Conservation (phyloP, 2,797 vertebrate species). For the Sebastes nivosus region DNA sequence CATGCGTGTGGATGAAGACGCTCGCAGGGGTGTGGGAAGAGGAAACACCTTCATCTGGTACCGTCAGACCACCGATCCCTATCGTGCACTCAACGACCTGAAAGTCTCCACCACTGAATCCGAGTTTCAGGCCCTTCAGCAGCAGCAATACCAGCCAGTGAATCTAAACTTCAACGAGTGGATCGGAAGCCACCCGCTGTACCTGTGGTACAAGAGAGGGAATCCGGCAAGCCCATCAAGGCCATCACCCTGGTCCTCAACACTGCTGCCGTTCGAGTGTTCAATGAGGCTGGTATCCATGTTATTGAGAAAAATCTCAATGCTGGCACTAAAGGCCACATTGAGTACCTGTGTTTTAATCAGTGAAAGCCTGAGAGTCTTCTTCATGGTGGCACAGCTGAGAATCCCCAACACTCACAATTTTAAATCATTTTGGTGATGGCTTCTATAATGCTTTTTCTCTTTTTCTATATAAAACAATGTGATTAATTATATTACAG, state of each 20-base stretch:
- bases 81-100: too few species aligned
- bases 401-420: background rate
- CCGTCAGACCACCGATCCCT: too few species aligned
- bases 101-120: too few species aligned
- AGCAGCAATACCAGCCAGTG: too few species aligned
- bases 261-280: background rate
- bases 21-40: rapidly evolving
- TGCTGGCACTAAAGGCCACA: background rate
- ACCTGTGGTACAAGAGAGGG: conserved; percentile 1
- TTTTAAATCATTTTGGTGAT: background rate
- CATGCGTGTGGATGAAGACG: too few species aligned
- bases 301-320: background rate
- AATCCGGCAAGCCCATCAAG: rapidly evolving
- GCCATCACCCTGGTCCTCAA: background rate
- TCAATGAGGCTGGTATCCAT: background rate
- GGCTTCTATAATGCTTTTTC: background rate
- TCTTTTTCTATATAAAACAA: background rate
- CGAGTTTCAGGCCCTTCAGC: too few species aligned
- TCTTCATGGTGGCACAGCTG: background rate
- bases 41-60: too few species aligned
- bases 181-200: rapidly evolving
- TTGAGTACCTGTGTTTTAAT: background rate
- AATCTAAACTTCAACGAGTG: too few species aligned
- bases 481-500: background rate
- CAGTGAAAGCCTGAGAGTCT: background rate